A percentile compares a stretch with the other conserved stretches of the same genome.
Evolutionary conservation across 35 echinoderm and acorn worm species (phyloP).

Genomic region (Apostichopus japonicus): DNA sequence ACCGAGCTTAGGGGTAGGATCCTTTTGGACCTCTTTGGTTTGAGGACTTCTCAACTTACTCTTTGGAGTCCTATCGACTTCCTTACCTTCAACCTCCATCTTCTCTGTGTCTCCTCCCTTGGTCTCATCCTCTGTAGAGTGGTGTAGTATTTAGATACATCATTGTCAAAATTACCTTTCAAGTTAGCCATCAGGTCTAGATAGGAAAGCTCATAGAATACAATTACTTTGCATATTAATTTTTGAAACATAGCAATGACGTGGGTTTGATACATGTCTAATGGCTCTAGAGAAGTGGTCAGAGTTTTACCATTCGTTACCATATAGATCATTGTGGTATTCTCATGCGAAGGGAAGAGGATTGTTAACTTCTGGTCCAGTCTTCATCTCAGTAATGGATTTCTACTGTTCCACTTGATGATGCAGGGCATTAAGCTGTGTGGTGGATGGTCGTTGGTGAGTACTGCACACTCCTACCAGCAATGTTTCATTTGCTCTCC

Average conservation of each 20-base stretch:
- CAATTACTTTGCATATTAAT: slow-evolving; percentile 3
- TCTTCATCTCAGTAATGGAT: neutral
- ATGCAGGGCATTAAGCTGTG: no score
- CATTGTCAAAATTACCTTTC: slow-evolving; percentile 28
- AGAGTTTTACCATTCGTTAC: neutral
- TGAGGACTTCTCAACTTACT: neutral
- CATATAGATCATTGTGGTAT: neutral
- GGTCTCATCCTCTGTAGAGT: slow-evolving; percentile 47
- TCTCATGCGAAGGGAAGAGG: neutral
- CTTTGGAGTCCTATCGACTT: slow-evolving; percentile 39
- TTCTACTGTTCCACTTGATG: no score
- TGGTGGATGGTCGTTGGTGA: no score
- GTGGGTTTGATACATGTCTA: neutral
- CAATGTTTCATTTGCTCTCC: no score
- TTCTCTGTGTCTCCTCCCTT: slow-evolving; percentile 25
- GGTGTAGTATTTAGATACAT: slow-evolving; percentile 50
- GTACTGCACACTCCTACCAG: no score
- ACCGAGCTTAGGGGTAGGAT: slow-evolving; percentile 34
- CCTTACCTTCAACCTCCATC: slow-evolving; percentile 31
- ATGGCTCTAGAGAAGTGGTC: slow-evolving; percentile 30
- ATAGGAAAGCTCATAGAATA: slow-evolving; percentile 46
- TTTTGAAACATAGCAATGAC: neutral
- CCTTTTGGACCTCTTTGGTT: slow-evolving; percentile 12
- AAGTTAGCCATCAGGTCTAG: neutral
- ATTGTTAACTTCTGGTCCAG: neutral